Conservation (phyloP, 2,797 vertebrate genomes). For the Lithobates pipiens region DNA sequence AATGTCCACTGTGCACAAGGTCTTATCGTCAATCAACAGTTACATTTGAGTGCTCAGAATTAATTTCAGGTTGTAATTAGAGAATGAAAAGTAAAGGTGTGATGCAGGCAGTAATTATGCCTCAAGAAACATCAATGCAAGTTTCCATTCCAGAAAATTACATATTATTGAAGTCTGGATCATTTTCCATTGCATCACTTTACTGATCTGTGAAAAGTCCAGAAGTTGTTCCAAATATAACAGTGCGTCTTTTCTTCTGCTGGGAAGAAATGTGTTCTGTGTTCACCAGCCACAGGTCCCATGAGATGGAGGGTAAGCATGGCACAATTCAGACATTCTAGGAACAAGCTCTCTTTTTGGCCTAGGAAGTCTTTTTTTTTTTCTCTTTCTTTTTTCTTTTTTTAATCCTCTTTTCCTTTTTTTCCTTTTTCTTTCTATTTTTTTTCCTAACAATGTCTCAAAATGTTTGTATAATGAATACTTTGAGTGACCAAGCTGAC, state of each 20-base stretch:
- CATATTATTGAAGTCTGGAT: slow-evolving; percentile 54
- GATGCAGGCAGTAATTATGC: slow-evolving; percentile 60
- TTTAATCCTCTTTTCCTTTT: neutral
- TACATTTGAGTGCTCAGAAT: slow-evolving; percentile 6
- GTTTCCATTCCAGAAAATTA: slow-evolving; percentile 64
- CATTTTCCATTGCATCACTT: slow-evolving; percentile 53
- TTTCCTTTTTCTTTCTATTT: neutral
- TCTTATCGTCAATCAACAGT: neutral
- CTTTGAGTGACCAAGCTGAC: too few relatives aligned
- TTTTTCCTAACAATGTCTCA: neutral
- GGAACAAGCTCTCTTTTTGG: too few relatives aligned
- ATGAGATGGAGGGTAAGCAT: slow-evolving; percentile 70
- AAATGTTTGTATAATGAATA: too few relatives aligned
- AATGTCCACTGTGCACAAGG: too few relatives aligned
- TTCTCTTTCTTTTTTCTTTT: neutral
- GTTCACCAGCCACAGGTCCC: slow-evolving; percentile 64
- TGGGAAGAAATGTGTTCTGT: slow-evolving; percentile 69
- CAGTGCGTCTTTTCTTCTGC: neutral
- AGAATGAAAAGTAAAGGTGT: slow-evolving; percentile 22
- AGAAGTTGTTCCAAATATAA: neutral
- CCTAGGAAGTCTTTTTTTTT: neutral
- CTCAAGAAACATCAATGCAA: slow-evolving; percentile 55
- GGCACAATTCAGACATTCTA: neutral
- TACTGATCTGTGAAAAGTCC: slow-evolving; percentile 5
- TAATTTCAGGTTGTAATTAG: slow-evolving; percentile 40